Conservation (phyloP, 1,140 invertebrate species). For the Drosophila kikkawai region DNA sequence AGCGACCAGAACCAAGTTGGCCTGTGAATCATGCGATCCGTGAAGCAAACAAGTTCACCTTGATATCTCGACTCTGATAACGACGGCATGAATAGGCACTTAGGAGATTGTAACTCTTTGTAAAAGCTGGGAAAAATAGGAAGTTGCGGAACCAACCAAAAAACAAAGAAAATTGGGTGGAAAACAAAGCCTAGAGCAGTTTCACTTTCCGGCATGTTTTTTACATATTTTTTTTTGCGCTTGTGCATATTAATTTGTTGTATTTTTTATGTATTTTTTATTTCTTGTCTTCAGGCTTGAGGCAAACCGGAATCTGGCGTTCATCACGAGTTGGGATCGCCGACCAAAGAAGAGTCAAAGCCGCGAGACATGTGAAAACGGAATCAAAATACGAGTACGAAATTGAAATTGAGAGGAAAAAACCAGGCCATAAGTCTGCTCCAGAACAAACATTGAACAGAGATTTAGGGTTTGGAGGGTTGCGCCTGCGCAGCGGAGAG, state of each 20-base stretch:
- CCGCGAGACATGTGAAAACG: constrained; percentile 58
- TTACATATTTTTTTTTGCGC: constrained; percentile 18
- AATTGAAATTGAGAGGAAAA: constrained; percentile 72
- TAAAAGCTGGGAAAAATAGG: constrained; percentile 17
- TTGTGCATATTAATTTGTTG: constrained; percentile 42
- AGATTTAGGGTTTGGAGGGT: constrained; percentile 8
- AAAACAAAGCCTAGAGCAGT: constrained; percentile 41
- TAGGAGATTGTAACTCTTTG: constrained; percentile 13
- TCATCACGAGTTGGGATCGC: constrained; percentile 56
- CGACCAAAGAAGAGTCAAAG: constrained; percentile 31
- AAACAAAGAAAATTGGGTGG: constrained; percentile 9
- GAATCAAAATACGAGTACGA: constrained; percentile 29
- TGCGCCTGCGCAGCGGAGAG: constrained; percentile 61
- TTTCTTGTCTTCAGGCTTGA: constrained; percentile 17
- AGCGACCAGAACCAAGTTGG: constrained; percentile 46
- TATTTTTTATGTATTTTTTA: constrained; percentile 18
- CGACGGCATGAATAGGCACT: constrained; percentile 58
- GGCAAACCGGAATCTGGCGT: constrained; percentile 68
- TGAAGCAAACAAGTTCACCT: constrained; percentile 32
- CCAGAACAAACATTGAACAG: constrained; percentile 34
- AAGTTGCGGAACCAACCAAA: constrained; percentile 16
- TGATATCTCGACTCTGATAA: constrained; percentile 48
- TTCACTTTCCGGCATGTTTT: constrained; percentile 58
- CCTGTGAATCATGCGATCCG: constrained; percentile 31
- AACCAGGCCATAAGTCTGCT: constrained; percentile 38